Evolutionary conservation across 2,888 invertebrate species (phyloP).

Genomic region (Napeogenes sylphis): DNA sequence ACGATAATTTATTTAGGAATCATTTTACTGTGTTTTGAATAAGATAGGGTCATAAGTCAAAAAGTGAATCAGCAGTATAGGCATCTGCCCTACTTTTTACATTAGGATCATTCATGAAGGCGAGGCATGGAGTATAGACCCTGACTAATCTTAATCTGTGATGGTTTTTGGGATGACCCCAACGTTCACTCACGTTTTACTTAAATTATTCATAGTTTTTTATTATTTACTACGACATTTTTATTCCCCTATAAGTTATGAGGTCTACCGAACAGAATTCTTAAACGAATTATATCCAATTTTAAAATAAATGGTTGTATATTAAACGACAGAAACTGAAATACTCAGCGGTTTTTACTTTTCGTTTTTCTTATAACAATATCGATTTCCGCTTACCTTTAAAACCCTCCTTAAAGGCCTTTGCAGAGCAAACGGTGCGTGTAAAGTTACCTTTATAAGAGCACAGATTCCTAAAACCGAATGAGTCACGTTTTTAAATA

Average conservation of each 20-base stretch:
- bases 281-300: not conserved
- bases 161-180: conserved; percentile 25
- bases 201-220: not conserved
- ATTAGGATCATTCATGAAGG: conserved; percentile 34
- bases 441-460: conserved; percentile 30
- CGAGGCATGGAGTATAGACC: conserved; percentile 28
- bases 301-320: not conserved
- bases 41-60: conserved; percentile 30
- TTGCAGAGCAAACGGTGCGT: conserved; percentile 26
- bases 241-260: too few species aligned
- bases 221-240: not conserved
- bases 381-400: conserved; percentile 28
- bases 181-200: conserved; percentile 1
- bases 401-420: conserved; percentile 23
- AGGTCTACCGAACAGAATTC: too few species aligned
- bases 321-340: not conserved
- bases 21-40: conserved; percentile 9
- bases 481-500: conserved; percentile 31
- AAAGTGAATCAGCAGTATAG: conserved; percentile 60
- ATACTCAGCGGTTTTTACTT: conserved; percentile 1
- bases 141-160: conserved; percentile 31
- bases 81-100: conserved; percentile 53
- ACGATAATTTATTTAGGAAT: conserved; percentile 3
- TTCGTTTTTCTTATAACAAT: conserved; percentile 11
- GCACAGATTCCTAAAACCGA: conserved; percentile 27